Conservation (phyloP, 1,140 invertebrate genomes). For the Dendroctonus ponderosae region DNA sequence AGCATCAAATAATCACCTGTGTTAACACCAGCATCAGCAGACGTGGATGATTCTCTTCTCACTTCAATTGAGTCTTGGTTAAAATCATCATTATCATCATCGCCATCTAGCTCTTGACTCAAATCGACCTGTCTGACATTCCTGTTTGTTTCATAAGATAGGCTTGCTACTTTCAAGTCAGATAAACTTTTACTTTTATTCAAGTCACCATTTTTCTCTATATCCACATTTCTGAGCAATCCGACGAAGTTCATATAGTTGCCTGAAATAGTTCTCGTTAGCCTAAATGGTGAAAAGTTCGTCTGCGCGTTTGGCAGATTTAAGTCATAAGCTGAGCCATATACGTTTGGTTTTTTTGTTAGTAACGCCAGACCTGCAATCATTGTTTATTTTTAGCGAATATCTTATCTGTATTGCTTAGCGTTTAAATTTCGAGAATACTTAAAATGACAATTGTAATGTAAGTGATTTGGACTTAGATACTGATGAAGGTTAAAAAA, state of each 20-base stretch:
- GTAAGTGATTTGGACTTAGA: no score
- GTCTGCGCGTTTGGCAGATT: constrained; percentile 18
- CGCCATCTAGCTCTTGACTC: constrained; percentile 17
- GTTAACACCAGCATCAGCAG: no score
- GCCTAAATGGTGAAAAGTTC: constrained; percentile 25
- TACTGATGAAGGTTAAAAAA: no score
- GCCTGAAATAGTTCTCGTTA: constrained; percentile 29
- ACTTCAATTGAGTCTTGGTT: not conserved
- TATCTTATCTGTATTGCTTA: constrained; percentile 20
- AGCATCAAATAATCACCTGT: no score
- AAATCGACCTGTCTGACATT: constrained; percentile 14
- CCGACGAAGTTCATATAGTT: constrained; percentile 26
- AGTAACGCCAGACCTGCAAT: constrained; percentile 28
- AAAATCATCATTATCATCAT: constrained; percentile 8
- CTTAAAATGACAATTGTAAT: not conserved
- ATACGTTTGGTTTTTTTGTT: constrained; percentile 25
- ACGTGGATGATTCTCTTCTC: no score
- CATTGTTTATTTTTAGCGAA: constrained; percentile 27
- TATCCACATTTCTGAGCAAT: constrained; percentile 15
- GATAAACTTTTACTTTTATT: constrained; percentile 25
- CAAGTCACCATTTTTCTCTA: constrained; percentile 13
- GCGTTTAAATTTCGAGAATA: not conserved
- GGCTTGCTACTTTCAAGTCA: constrained; percentile 11
- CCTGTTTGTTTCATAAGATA: not conserved
- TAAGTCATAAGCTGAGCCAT: constrained; percentile 7